A percentile compares a stretch with the other conserved stretches of the same genome.
Evolutionary conservation across 2,113 vertebrate genomes (phyloP).

Genomic region (Microcebus tavaratra): DNA sequence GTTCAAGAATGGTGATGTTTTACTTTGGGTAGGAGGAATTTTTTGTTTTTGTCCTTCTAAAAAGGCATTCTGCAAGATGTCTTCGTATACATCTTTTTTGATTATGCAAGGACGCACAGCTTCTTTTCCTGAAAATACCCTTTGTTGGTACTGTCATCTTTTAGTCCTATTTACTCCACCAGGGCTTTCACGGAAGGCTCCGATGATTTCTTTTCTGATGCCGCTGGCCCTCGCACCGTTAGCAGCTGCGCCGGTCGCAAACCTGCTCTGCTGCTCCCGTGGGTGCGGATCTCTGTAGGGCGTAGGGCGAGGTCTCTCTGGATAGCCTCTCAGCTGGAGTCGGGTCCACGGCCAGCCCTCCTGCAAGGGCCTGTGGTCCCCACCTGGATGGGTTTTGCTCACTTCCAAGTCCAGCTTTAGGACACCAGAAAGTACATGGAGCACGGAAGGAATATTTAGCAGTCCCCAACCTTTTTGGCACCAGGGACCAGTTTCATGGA

Average conservation of each 20-base stretch:
- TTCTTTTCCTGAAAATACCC: background rate
- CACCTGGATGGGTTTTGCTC: fast-evolving
- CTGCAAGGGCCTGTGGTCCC: too few species aligned
- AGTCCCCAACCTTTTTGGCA: too few species aligned
- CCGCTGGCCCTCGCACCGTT: fast-evolving
- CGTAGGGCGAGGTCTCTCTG: fast-evolving
- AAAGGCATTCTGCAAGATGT: slow-evolving; percentile 43
- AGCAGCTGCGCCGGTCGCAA: fast-evolving
- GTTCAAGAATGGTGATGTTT: slow-evolving; percentile 73
- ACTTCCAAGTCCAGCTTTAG: background rate
- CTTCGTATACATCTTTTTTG: background rate
- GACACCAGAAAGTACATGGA: background rate
- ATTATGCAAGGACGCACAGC: background rate
- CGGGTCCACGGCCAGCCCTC: too few species aligned
- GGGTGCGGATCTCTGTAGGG: background rate
- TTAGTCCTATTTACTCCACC: background rate
- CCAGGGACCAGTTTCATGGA: too few species aligned
- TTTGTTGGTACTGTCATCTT: background rate
- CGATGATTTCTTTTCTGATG: background rate
- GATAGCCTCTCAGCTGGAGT: background rate
- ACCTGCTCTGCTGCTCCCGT: background rate
- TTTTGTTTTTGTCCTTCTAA: slow-evolving; percentile 53
- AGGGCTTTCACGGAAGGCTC: background rate
- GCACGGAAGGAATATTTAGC: background rate
- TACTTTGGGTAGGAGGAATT: slow-evolving; percentile 4